Percentiles rank a stretch among this genome's conserved stretches.
Evolutionary conservation across 2,113 vertebrate genomes (phyloP).

Genomic region (Epinephelus cyanopodus): DNA sequence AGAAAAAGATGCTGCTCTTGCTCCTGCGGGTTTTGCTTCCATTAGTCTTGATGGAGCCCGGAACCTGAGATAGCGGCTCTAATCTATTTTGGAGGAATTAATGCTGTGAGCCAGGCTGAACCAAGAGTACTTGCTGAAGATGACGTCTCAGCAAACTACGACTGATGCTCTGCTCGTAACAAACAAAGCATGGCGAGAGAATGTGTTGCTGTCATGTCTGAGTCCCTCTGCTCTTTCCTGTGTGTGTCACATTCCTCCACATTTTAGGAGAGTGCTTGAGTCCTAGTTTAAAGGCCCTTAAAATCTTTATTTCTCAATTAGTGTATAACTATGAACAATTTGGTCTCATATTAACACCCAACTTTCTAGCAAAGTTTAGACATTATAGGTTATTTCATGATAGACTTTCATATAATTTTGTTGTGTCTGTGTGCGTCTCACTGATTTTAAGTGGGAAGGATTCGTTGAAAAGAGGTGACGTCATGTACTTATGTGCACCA

Average conservation of each 20-base stretch:
- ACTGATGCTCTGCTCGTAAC: not conserved
- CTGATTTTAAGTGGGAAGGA: not conserved
- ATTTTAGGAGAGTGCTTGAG: no score
- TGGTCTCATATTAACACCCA: not conserved
- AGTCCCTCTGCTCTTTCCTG: not conserved
- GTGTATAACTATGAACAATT: not conserved
- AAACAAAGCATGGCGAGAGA: not conserved
- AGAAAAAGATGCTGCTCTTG: conserved; percentile 65
- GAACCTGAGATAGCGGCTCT: conserved; percentile 71
- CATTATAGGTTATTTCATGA: not conserved
- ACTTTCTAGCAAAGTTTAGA: not conserved
- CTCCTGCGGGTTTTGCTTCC: conserved; percentile 68
- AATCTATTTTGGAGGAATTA: conserved; percentile 77
- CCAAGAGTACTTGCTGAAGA: conserved; percentile 34
- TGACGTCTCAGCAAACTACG: conserved; percentile 43
- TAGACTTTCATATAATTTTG: not conserved
- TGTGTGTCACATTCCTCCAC: not conserved
- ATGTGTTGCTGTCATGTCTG: not conserved
- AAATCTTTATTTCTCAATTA: no score
- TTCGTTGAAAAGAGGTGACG: not conserved
- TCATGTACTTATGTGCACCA: not conserved
- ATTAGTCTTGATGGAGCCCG: conserved; percentile 82
- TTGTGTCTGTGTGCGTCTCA: not conserved
- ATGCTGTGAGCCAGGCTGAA: conserved; percentile 48
- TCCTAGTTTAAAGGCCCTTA: not conserved